These are phyloP conservation scores for Megaceryle maxima DNA, from an alignment of 2,113 vertebrate genomes.

Conservation along the genomic window DNA sequence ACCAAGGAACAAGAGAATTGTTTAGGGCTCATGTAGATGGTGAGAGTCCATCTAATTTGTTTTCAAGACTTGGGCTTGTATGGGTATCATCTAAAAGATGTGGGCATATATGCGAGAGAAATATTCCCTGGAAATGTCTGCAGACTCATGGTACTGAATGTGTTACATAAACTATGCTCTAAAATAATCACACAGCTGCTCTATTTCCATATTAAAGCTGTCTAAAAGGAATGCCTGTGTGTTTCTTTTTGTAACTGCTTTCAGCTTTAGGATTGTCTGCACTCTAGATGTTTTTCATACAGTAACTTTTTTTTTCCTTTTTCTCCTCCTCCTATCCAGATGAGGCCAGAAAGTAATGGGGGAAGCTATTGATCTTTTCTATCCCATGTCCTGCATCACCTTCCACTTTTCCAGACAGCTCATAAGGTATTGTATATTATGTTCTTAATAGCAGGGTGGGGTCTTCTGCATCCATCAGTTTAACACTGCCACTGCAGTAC, in stretches of 20 bases:
- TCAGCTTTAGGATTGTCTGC: neutral
- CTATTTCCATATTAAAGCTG: neutral
- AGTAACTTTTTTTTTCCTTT: neutral
- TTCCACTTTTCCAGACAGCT: neutral
- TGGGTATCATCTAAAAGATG: neutral
- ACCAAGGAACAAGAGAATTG: neutral
- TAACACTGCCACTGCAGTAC: neutral
- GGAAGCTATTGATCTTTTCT: neutral
- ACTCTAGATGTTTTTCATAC: neutral
- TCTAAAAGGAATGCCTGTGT: neutral
- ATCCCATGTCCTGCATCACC: neutral
- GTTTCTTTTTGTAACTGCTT: neutral
- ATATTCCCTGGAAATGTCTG: neutral
- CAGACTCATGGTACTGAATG: neutral
- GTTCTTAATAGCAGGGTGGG: neutral
- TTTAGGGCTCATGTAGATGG: neutral
- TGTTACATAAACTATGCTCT: neutral
- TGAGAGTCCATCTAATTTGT: neutral
- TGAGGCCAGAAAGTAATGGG: neutral
- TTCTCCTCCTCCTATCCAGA: neutral
- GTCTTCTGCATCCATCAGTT: neutral
- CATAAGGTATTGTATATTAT: neutral
- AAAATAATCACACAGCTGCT: neutral
- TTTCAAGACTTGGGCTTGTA: neutral
- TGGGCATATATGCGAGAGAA: neutral